Conservation (phyloP, 2,797 vertebrate species). For the Clangula hyemalis region DNA sequence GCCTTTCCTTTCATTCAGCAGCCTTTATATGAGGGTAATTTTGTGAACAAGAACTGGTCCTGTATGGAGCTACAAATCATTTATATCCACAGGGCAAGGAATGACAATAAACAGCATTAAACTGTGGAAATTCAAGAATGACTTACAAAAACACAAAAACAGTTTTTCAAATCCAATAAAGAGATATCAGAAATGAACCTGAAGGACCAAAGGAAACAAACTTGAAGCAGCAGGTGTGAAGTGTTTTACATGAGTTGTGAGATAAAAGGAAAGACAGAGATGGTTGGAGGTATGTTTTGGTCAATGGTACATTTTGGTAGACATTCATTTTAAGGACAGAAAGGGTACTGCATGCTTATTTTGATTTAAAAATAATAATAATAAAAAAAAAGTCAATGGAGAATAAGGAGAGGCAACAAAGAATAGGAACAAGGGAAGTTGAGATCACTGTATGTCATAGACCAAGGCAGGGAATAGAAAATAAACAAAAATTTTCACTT, state of each 20-base stretch:
- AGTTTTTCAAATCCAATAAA: background rate
- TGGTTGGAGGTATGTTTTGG: background rate
- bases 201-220: background rate
- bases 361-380: background rate
- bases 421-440: background rate
- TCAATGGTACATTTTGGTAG: background rate
- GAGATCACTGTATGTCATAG: background rate
- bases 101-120: background rate
- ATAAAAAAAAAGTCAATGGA: background rate
- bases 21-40: background rate
- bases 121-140: background rate
- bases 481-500: background rate
- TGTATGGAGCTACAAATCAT: background rate
- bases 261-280: background rate
- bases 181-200: background rate
- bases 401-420: background rate
- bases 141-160: background rate
- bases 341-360: background rate
- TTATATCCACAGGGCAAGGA: background rate
- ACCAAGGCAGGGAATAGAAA: background rate
- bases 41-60: background rate
- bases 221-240: background rate
- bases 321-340: background rate
- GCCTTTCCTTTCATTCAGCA: background rate
- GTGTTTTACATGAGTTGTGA: background rate